Conservation (phyloP, 2,113 vertebrate genomes). For the Phylloscopus whistleri region DNA sequence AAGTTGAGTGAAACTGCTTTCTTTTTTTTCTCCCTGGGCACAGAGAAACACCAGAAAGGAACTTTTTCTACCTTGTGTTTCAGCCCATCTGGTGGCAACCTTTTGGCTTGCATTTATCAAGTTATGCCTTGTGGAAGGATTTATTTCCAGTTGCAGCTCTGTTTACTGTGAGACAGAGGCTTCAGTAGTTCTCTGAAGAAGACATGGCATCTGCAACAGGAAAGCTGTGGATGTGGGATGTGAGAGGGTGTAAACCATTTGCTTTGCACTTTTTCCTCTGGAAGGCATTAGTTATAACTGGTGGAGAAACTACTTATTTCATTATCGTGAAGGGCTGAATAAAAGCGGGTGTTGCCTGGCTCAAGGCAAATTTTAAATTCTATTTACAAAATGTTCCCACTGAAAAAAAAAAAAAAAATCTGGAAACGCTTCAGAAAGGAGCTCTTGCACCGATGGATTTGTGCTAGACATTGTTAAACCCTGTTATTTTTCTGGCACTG, state of each 20-base stretch:
- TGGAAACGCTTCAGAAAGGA: constrained; percentile 77
- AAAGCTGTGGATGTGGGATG: not conserved
- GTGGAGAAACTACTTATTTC: constrained; percentile 47
- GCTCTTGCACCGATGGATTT: constrained; percentile 64
- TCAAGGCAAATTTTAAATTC: constrained; percentile 63
- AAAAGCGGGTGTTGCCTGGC: constrained; percentile 67
- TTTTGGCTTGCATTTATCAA: not conserved
- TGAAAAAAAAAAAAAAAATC: constrained; percentile 43
- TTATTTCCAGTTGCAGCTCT: not conserved
- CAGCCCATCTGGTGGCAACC: not conserved
- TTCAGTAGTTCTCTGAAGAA: not conserved
- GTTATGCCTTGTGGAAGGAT: not conserved
- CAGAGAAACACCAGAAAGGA: not conserved
- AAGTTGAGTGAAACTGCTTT: not conserved
- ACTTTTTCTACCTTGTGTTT: not conserved
- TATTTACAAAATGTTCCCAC: constrained; percentile 69
- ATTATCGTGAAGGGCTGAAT: constrained; percentile 35
- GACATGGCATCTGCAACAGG: not conserved
- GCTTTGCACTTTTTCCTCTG: constrained; percentile 4
- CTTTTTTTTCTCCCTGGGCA: not conserved
- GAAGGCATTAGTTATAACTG: constrained; percentile 21
- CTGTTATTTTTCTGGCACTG: constrained; percentile 66
- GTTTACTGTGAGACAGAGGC: not conserved
- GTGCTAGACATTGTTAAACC: constrained; percentile 65
- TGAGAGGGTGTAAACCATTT: constrained; percentile 17